These are phyloP conservation scores for Caerostris darwini DNA, from an alignment of 1,140 invertebrate genomes.

Conservation along the genomic window DNA sequence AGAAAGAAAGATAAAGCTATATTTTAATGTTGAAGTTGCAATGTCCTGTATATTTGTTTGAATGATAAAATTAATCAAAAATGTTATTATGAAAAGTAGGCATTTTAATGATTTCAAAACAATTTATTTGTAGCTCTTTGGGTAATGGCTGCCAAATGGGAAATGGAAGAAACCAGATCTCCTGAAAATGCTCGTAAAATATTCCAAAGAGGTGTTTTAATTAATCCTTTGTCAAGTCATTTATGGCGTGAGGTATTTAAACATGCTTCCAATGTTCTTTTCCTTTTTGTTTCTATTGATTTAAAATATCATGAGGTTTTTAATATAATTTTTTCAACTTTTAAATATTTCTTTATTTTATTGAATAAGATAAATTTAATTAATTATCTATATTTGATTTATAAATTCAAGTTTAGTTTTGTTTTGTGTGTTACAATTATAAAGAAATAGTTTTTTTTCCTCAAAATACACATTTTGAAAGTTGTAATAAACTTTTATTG, in stretches of 20 bases:
- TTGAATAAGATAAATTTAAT: not conserved
- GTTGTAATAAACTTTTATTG: too few relatives aligned
- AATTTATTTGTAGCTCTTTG: conserved; percentile 84
- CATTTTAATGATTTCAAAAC: not conserved
- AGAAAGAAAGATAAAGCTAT: too few relatives aligned
- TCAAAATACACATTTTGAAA: too few relatives aligned
- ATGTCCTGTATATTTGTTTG: not conserved
- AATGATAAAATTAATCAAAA: not conserved
- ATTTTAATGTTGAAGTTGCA: too few relatives aligned
- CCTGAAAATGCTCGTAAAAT: conserved; percentile 86
- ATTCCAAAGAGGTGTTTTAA: conserved; percentile 86
- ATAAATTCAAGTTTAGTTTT: too few relatives aligned
- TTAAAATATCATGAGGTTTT: not conserved
- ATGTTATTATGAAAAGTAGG: too few relatives aligned
- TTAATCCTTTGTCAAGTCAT: conserved; percentile 85
- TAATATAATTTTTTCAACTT: not conserved
- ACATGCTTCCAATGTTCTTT: not conserved
- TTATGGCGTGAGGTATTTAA: conserved; percentile 85
- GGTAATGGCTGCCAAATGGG: conserved; percentile 88
- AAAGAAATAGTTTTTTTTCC: too few relatives aligned
- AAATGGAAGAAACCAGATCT: conserved; percentile 87
- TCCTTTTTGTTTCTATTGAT: not conserved
- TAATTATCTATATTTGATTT: not conserved
- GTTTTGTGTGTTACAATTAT: too few relatives aligned
- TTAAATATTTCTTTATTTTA: not conserved